phyloP scores from a whole-genome alignment of 2,888 invertebrate species.

The Machimus atricapillus region DNA sequence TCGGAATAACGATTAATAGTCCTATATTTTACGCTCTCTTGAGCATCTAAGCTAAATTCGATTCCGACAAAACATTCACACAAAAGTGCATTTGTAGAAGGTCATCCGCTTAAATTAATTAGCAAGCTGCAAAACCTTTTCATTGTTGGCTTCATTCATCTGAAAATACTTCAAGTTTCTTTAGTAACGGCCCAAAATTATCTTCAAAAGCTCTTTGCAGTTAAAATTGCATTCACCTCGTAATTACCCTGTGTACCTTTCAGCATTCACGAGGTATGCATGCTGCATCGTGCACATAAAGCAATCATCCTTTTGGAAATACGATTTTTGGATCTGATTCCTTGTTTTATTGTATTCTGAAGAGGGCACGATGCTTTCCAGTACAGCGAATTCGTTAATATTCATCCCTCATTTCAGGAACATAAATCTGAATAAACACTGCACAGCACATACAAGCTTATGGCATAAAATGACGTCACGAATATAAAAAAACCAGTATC shows the following conservation, averaged over 20 bases:
- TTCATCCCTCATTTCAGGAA: background rate
- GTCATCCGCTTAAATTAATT: background rate
- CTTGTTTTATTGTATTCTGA: background rate
- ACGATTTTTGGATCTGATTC: background rate
- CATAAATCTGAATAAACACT: background rate
- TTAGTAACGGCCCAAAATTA: background rate
- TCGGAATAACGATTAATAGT: background rate
- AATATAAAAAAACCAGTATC: too few relatives aligned
- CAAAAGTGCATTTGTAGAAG: background rate
- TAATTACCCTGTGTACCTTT: background rate
- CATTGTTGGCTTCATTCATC: background rate
- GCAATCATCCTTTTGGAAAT: background rate
- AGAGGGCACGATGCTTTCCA: background rate
- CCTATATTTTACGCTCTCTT: background rate
- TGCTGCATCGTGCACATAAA: background rate
- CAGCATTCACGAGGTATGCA: background rate
- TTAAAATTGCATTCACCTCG: background rate
- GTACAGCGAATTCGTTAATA: background rate
- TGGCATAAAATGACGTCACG: too few relatives aligned
- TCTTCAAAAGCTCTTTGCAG: background rate
- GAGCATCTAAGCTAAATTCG: background rate
- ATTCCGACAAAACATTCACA: background rate
- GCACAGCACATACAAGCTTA: too few relatives aligned
- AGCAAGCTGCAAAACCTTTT: background rate
- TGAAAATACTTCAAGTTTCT: background rate